Evolutionary conservation across 2,113 vertebrate species (phyloP).

Genomic region (Phylloscopus trochiloides): DNA sequence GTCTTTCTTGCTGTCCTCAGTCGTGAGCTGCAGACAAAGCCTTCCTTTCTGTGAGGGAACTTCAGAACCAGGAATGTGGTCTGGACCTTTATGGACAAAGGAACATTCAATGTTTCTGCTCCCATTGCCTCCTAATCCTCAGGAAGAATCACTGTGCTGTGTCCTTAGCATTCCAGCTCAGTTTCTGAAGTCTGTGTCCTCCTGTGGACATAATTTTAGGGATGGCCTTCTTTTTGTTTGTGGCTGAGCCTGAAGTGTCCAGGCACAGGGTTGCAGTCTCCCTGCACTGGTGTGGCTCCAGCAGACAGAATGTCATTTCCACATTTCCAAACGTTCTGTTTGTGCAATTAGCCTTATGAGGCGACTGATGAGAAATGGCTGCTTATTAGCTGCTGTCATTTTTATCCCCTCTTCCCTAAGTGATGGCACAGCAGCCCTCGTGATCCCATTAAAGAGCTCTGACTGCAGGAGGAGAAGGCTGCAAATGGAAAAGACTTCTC

Average conservation of each 20-base stretch:
- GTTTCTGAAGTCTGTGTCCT: neutral
- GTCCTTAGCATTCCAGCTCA: neutral
- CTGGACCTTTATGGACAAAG: neutral
- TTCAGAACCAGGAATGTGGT: neutral
- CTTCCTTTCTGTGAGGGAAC: neutral
- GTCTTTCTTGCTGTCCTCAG: neutral
- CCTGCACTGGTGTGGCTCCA: neutral
- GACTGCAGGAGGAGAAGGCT: neutral
- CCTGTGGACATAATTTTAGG: neutral
- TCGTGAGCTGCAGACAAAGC: neutral
- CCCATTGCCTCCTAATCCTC: neutral
- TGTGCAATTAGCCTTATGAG: constrained; percentile 57
- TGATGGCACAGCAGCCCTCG: neutral
- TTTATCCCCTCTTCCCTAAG: neutral
- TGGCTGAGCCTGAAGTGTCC: neutral
- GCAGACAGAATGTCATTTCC: neutral
- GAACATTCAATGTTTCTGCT: neutral
- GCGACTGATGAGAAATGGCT: constrained; percentile 20
- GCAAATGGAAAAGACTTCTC: neutral
- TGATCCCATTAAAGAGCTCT: constrained; percentile 30
- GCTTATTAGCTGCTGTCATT: constrained; percentile 60
- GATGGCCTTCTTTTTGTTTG: neutral
- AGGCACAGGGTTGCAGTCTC: neutral
- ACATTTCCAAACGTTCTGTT: neutral
- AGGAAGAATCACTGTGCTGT: neutral